These are phyloP conservation scores for Diadegma fenestrale DNA, from an alignment of 2,888 invertebrate genomes.

Conservation along the genomic window DNA sequence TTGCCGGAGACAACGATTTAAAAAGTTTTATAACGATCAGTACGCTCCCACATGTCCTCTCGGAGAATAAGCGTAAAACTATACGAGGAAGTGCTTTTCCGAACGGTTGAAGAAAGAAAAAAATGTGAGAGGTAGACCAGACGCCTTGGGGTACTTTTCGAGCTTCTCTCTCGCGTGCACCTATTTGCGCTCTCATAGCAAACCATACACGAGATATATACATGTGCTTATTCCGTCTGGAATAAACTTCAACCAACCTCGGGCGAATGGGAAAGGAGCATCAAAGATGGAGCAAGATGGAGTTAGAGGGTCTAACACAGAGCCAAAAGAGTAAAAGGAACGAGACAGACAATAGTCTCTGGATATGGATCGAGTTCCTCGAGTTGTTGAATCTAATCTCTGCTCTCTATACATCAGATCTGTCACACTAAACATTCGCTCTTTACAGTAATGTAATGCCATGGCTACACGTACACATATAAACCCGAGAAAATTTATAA, in stretches of 20 bases:
- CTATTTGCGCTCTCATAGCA: conserved; percentile 31
- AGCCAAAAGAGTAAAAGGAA: background rate
- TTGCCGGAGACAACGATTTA: conserved; percentile 30
- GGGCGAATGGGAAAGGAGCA: conserved; percentile 17
- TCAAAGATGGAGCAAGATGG: background rate
- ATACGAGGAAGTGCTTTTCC: conserved; percentile 28
- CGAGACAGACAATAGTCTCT: conserved; percentile 10
- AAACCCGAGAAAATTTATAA: background rate
- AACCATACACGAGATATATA: conserved; percentile 6
- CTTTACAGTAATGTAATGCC: background rate
- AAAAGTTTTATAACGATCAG: conserved; percentile 38
- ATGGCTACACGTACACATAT: background rate
- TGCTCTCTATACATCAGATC: conserved; percentile 18
- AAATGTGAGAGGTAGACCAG: conserved; percentile 33
- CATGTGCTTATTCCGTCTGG: conserved; percentile 13
- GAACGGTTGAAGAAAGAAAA: conserved; percentile 27
- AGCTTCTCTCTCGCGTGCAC: conserved; percentile 1
- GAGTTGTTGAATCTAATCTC: conserved; percentile 30
- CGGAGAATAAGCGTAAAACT: conserved; percentile 38
- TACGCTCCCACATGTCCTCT: background rate
- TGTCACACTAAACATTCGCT: conserved; percentile 16
- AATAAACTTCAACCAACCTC: conserved; percentile 44
- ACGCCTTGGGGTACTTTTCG: conserved; percentile 39
- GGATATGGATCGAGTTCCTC: conserved; percentile 45
- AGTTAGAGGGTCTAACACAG: background rate